Conservation (phyloP, 2,888 invertebrate species). For the Conops quadrifasciatus region DNA sequence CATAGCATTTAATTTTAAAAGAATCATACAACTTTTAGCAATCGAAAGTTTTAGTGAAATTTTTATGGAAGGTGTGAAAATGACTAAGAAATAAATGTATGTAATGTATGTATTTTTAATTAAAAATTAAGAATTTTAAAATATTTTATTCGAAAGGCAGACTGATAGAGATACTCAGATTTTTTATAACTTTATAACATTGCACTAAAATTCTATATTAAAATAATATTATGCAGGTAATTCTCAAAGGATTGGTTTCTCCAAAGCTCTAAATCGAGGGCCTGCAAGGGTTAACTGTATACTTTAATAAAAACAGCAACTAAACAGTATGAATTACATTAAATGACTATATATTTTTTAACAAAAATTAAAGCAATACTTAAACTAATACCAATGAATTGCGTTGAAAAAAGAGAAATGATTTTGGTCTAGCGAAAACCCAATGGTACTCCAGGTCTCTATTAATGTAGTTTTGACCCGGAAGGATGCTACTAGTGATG, state of each 20-base stretch:
- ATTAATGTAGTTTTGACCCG: conserved; percentile 19
- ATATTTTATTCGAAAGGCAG: too few species aligned
- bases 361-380: conserved; percentile 26
- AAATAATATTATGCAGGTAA: too few species aligned
- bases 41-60: too few species aligned
- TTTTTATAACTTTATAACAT: conserved; percentile 45
- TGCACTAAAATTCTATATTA: conserved; percentile 42
- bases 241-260: too few species aligned
- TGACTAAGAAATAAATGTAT: too few species aligned
- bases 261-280: conserved; percentile 14
- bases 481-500: not conserved
- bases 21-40: too few species aligned
- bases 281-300: conserved; percentile 14
- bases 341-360: not conserved
- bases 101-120: too few species aligned
- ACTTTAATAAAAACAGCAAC: conserved; percentile 43
- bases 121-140: too few species aligned
- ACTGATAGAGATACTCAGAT: too few species aligned
- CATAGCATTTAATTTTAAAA: too few species aligned
- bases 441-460: conserved; percentile 60
- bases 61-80: too few species aligned
- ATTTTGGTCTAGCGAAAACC: conserved; percentile 62
- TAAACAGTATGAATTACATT: conserved; percentile 36
- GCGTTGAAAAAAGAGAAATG: conserved; percentile 57
- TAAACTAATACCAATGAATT: conserved; percentile 57